Percentiles rank a stretch among this genome's conserved stretches.
Conservation (phyloP, 2,797 vertebrate genomes). For the Pempheris klunzingeri region DNA sequence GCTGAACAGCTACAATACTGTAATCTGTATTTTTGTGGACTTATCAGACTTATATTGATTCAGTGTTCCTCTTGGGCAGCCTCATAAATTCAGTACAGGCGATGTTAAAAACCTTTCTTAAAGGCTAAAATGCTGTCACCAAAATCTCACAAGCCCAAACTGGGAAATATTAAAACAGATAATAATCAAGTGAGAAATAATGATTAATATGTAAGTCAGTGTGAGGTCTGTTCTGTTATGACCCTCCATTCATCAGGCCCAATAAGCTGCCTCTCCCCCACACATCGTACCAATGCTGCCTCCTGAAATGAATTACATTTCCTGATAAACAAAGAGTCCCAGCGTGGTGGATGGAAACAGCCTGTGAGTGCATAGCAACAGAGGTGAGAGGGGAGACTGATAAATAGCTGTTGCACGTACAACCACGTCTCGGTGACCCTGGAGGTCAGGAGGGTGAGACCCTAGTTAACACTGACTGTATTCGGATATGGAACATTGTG, state of each 20-base stretch:
- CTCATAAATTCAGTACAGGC: neutral
- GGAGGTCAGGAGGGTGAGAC: slow-evolving; percentile 42
- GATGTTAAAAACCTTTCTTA: neutral
- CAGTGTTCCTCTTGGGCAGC: neutral
- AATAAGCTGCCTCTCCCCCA: slow-evolving; percentile 18
- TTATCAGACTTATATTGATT: slow-evolving; percentile 17
- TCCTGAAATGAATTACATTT: slow-evolving; percentile 63
- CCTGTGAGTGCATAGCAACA: slow-evolving; percentile 45
- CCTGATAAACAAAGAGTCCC: slow-evolving; percentile 53
- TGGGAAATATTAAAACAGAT: neutral
- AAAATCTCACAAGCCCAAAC: neutral
- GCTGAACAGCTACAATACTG: slow-evolving; percentile 1
- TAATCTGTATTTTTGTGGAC: slow-evolving; percentile 23
- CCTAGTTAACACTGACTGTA: slow-evolving; percentile 52
- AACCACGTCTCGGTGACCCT: slow-evolving; percentile 42
- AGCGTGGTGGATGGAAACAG: slow-evolving; percentile 22
- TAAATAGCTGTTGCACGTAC: slow-evolving; percentile 58
- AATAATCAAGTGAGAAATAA: neutral
- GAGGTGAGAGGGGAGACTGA: slow-evolving; percentile 48
- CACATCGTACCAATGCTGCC: slow-evolving; percentile 25
- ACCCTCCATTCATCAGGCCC: slow-evolving; percentile 49
- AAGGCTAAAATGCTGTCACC: neutral
- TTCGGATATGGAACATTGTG: slow-evolving; percentile 1
- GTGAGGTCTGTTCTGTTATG: neutral
- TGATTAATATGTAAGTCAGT: neutral